phyloP scores from a whole-genome alignment of 1,140 invertebrate species.

The Polypedilum pembai region DNA sequence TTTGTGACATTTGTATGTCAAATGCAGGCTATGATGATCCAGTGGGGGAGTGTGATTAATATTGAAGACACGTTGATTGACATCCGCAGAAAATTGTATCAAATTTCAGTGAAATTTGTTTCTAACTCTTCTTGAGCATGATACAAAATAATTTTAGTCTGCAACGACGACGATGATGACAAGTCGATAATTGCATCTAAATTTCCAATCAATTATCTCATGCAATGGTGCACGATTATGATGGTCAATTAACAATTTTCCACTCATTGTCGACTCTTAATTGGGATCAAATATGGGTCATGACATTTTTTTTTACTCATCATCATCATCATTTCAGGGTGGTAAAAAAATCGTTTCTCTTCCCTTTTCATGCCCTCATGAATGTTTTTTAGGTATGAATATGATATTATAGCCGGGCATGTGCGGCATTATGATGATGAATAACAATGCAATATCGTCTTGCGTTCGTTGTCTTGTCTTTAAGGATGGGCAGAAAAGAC shows the following conservation, averaged over 20 bases:
- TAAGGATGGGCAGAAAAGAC: conserved; percentile 22
- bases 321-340: neutral
- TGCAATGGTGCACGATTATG: neutral
- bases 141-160: too few relatives aligned
- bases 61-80: too few relatives aligned
- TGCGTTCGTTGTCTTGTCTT: neutral
- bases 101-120: too few relatives aligned
- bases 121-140: too few relatives aligned
- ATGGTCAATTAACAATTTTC: conserved; percentile 22
- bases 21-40: too few relatives aligned
- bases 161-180: too few relatives aligned
- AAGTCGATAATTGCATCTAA: conserved; percentile 19
- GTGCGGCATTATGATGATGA: neutral
- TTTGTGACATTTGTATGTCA: too few relatives aligned
- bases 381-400: neutral
- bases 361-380: neutral
- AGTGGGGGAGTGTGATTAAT: too few relatives aligned
- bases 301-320: neutral
- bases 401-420: neutral
- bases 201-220: conserved; percentile 27
- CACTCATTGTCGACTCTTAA: neutral
- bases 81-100: too few relatives aligned
- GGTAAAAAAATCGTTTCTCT: neutral
- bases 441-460: neutral
- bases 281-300: too few relatives aligned